These are phyloP conservation scores for Luffia ferchaultella DNA, from an alignment of 2,888 invertebrate species.

Conservation along the genomic window DNA sequence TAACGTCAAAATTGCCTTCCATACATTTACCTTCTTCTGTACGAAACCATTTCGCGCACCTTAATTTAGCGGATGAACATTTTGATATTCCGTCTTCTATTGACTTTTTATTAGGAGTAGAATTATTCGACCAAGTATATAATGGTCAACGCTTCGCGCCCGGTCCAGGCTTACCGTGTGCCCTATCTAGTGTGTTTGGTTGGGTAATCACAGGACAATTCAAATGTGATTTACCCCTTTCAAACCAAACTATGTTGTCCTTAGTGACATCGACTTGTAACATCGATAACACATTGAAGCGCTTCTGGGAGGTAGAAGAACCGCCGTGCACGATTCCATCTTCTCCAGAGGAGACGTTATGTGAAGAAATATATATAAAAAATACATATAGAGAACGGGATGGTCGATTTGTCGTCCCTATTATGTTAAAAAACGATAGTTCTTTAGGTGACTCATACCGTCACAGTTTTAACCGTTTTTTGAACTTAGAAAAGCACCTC, in stretches of 20 bases:
- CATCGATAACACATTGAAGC: conserved; percentile 7
- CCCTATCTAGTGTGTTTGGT: conserved; percentile 7
- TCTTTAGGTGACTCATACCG: not conserved
- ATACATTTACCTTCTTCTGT: not conserved
- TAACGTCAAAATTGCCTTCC: conserved; percentile 1
- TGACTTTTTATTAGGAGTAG: not conserved
- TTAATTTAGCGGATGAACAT: not conserved
- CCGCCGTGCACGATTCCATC: not conserved
- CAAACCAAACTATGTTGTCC: not conserved
- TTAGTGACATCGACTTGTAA: not conserved
- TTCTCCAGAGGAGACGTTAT: conserved; percentile 3
- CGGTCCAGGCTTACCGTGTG: conserved; percentile 3
- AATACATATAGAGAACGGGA: not conserved
- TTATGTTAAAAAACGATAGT: conserved; percentile 6
- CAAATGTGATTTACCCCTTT: not conserved
- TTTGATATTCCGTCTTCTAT: not conserved
- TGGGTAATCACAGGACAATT: conserved; percentile 7
- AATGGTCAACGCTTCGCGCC: not conserved
- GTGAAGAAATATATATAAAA: conserved; percentile 5
- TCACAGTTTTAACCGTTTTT: not conserved
- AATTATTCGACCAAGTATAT: not conserved
- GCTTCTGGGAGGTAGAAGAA: conserved; percentile 13
- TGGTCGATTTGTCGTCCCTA: conserved; percentile 9
- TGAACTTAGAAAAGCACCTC: conserved; percentile 1
- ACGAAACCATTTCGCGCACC: not conserved